Evolutionary conservation across 2,888 invertebrate genomes (phyloP).

Genomic region (Aspidiotus rigidus): DNA sequence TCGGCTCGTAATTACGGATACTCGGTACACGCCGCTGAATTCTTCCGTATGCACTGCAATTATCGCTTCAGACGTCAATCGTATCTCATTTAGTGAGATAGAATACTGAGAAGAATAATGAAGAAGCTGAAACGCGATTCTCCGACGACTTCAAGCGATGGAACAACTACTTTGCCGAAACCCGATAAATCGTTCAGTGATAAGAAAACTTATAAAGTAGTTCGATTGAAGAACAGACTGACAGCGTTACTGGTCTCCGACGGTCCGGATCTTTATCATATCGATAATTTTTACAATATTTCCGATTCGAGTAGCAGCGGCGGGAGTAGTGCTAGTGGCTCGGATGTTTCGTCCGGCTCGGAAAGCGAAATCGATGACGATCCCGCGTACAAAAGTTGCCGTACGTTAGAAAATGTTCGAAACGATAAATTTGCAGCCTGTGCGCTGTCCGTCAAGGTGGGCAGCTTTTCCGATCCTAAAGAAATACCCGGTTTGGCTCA

Average conservation of each 20-base stretch:
- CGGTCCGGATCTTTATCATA: conserved; percentile 32
- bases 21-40: no score
- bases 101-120: conserved; percentile 7
- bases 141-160: background rate
- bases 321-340: conserved; percentile 5
- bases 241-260: conserved; percentile 39
- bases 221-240: conserved; percentile 38
- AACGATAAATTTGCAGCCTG: conserved; percentile 29
- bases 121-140: conserved; percentile 26
- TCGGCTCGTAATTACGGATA: no score
- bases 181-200: conserved; percentile 67
- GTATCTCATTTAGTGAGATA: no score
- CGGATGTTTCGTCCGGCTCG: background rate
- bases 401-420: conserved; percentile 20
- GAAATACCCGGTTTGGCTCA: conserved; percentile 72
- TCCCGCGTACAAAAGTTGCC: conserved; percentile 29
- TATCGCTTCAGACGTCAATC: no score
- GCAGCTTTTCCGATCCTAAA: conserved; percentile 67
- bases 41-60: no score
- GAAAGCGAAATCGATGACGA: conserved; percentile 23
- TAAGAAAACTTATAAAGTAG: conserved; percentile 56
- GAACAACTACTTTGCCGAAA: conserved; percentile 40
- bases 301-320: conserved; percentile 17
- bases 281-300: conserved; percentile 22
- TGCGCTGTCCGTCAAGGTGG: conserved; percentile 60